Evolutionary conservation across 53 echinoderm and acorn worm genomes (phyloP), one percentile per base, ranked within the genome.

Genomic region (Zoroaster sp.): DNA sequence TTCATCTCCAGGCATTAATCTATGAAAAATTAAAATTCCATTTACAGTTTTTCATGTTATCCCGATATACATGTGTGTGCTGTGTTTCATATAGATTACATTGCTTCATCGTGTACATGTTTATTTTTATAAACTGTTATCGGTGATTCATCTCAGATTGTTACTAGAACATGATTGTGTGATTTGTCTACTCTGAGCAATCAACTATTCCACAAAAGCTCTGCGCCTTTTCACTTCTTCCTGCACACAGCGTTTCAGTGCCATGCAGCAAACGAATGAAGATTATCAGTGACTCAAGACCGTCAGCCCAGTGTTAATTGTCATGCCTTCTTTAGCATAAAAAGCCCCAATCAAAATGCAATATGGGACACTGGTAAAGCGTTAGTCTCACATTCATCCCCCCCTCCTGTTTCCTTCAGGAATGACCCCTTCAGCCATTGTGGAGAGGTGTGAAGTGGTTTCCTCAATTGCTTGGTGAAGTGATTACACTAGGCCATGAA

Each of bases 301-400:
- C 30, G 38, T 36, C 17, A 20, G 35, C 23, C 59, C 47, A 49
- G 66, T 82, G 68, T 82, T 82, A 82, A 66, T 67, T 82, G 82
- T 82, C 82, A 66, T 31, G 82, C 67, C 82, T 82, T 82, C 67
- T 68, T 82, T 68, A 82, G 68, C 68, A 82, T 67, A 82, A 82
- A 67, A 82, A 66, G 82, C 18, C 82, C 82, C 68, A 67, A 82
- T 82, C 82, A 82, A 82, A 82, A 82, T 82, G 82, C 82, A 82
- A 35, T 66, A 43, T 66, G 67, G 82, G 68, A 82, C 82, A 82
- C 81, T 18, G 68, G 66, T 45, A 67, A 82, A 82, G 82, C 66
- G 82, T 82, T 67, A 44, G 82, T 66, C 68, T 82, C 82, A 82
- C 82, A 78, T 82, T 18, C 38, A 14, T 67, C 82, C 45, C 67